Conservation (phyloP, 2,888 invertebrate genomes). For the Mythimna ferrago region DNA sequence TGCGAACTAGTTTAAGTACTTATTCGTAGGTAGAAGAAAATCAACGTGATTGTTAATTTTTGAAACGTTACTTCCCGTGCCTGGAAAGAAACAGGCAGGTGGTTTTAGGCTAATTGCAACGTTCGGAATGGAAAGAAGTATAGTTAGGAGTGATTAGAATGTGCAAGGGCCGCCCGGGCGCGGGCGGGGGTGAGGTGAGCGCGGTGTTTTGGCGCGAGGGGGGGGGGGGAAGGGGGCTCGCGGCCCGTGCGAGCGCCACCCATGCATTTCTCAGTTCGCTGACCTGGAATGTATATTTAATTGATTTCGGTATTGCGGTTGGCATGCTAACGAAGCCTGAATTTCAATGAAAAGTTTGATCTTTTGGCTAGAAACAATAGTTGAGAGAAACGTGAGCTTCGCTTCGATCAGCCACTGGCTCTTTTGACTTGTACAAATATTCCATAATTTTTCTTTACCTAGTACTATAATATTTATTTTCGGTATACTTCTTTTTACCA, state of each 20-base stretch:
- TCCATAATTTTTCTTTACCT: neutral
- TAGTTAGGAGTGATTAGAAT: slow-evolving; percentile 59
- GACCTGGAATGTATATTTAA: slow-evolving; percentile 84
- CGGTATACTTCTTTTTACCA: neutral
- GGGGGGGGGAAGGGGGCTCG: slow-evolving; percentile 16
- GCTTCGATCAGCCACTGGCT: slow-evolving; percentile 26
- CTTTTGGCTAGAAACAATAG: slow-evolving; percentile 66
- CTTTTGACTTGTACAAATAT: slow-evolving; percentile 13
- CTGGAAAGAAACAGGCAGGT: neutral
- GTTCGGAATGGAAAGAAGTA: slow-evolving; percentile 38
- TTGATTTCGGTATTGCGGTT: slow-evolving; percentile 82
- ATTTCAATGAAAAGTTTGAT: slow-evolving; percentile 75
- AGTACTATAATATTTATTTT: neutral
- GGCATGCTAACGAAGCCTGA: slow-evolving; percentile 74
- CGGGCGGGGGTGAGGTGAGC: slow-evolving; percentile 13
- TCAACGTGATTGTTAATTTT: neutral
- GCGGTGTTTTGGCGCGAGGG: slow-evolving; percentile 8
- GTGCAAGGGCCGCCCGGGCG: slow-evolving; percentile 37
- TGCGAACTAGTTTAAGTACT: neutral
- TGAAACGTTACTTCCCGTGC: slow-evolving; percentile 2
- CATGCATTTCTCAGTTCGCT: slow-evolving; percentile 84
- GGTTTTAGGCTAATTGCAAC: slow-evolving; percentile 41
- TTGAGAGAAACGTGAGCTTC: slow-evolving; percentile 30
- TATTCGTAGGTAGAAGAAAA: neutral
- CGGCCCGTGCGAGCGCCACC: slow-evolving; percentile 66